These are phyloP conservation scores for Hippoglossus stenolepis DNA, from an alignment of 2,113 vertebrate genomes.

Conservation along the genomic window DNA sequence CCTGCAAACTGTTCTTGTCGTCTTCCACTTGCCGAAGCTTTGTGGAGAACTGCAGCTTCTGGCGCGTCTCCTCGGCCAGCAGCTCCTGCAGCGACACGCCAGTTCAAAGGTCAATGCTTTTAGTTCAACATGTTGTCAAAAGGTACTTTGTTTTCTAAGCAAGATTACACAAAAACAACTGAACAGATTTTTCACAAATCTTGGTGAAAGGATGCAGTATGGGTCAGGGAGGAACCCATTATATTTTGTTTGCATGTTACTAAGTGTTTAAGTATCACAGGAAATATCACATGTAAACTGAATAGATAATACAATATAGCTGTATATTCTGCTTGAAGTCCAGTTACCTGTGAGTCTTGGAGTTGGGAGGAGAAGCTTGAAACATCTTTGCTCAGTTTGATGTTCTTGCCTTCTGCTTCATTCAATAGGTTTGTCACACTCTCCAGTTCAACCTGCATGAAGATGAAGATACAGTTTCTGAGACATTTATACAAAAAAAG, in stretches of 20 bases:
- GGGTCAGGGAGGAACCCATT: not conserved
- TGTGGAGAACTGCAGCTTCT: constrained; percentile 93
- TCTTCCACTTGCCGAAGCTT: constrained; percentile 93
- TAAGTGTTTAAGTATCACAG: not conserved
- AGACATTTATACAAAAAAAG: not conserved
- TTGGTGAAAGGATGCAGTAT: too few relatives aligned
- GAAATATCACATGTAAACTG: not conserved
- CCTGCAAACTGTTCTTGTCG: constrained; percentile 90
- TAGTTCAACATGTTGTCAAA: not conserved
- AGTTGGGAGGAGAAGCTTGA: constrained; percentile 89
- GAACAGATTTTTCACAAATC: too few relatives aligned
- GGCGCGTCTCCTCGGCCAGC: constrained; percentile 93
- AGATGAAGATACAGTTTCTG: not conserved
- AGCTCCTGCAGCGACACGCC: constrained; percentile 83
- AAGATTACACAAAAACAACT: too few relatives aligned
- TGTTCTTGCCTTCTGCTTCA: constrained; percentile 93
- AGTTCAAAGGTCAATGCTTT: constrained; percentile 2
- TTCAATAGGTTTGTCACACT: constrained; percentile 89
- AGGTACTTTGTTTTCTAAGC: too few relatives aligned
- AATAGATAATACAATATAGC: not conserved
- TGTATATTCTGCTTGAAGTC: not conserved
- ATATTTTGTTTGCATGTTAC: too few relatives aligned
- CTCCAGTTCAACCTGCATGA: constrained; percentile 89
- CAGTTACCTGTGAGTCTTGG: constrained; percentile 90
- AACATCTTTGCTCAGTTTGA: constrained; percentile 94